Evolutionary conservation across 1,140 invertebrate genomes (phyloP), one percentile per base, ranked within the genome.

Genomic region (Scylla paramamosain): DNA sequence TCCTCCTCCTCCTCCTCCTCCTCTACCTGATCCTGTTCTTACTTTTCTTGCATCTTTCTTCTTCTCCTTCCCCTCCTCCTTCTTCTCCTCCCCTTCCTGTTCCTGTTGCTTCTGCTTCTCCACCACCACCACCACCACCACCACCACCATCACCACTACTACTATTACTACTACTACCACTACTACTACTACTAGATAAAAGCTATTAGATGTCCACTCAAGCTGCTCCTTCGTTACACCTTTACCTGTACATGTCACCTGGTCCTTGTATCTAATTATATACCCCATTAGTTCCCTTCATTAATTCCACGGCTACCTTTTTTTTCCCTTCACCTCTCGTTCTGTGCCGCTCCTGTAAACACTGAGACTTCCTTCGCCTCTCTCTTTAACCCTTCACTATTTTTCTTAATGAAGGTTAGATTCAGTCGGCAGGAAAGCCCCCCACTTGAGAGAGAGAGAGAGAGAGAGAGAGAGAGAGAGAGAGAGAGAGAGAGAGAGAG

Each of bases 61-160:
- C 67, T 77, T 20, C 67, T 88, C n/a, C 86, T 88, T 12, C 86
- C 32, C 25, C 86, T 88, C 45, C 86, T 88, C 45, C 29, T 88
- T 20, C 86, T 88, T 25, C 86, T 88, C 45, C 86, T 77, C n/a
- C 67, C 20, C 8, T 20, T 77, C 67, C 67, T 77, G 7, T 77
- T 77, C 67, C 67, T 77, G 12, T 77, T 77, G 1, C 67, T 77
- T 7, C 25, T 77, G 1, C 67, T 59, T 8, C 52, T 59, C 52
- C 20, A n/a, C 67, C 1, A 59, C 52, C 16, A 59, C 52, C 16
- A 59, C 52, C 16, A 59, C 52, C 16, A 77, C 67, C n/a, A 77
- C 67, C 20, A 77, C 67, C 20, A 77, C 67, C 20, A 77, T 16
- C 20, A 25, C 59, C 20, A 67, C 59, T 67, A 67, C 59, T 67